These are phyloP conservation scores for Malurus elegans DNA, from an alignment of 2,113 vertebrate species.

Conservation along the genomic window DNA sequence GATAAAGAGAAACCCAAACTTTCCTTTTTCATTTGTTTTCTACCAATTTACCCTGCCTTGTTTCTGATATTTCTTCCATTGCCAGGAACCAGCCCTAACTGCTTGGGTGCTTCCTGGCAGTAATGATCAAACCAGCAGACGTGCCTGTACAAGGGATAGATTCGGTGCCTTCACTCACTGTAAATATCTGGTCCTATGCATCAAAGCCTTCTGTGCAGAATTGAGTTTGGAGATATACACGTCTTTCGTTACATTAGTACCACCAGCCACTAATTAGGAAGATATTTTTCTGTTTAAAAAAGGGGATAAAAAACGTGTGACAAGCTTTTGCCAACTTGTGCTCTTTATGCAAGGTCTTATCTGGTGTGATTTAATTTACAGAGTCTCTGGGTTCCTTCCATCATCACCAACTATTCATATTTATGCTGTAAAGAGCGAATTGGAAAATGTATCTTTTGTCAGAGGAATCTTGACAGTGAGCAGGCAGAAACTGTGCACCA, in stretches of 20 bases:
- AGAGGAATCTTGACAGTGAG: neutral
- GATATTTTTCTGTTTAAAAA: neutral
- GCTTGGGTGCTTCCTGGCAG: neutral
- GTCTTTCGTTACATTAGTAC: neutral
- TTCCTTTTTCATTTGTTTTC: neutral
- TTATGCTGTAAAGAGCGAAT: constrained; percentile 30
- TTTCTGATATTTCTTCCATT: neutral
- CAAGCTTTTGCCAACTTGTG: neutral
- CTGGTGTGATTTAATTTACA: neutral
- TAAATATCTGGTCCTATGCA: neutral
- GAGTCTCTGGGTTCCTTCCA: neutral
- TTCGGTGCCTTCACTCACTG: neutral
- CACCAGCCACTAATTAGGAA: neutral
- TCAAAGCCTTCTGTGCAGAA: neutral
- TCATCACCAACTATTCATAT: neutral
- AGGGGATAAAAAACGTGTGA: neutral
- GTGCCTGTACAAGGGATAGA: neutral
- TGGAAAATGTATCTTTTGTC: neutral
- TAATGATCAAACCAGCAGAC: neutral
- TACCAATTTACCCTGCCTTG: neutral
- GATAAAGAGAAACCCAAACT: neutral
- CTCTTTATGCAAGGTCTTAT: neutral
- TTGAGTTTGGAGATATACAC: neutral
- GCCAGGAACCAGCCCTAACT: neutral
- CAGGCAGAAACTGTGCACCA: neutral